phyloP scores from a whole-genome alignment of 2,113 vertebrate species.

The Chamaetylas fuelleborni region DNA sequence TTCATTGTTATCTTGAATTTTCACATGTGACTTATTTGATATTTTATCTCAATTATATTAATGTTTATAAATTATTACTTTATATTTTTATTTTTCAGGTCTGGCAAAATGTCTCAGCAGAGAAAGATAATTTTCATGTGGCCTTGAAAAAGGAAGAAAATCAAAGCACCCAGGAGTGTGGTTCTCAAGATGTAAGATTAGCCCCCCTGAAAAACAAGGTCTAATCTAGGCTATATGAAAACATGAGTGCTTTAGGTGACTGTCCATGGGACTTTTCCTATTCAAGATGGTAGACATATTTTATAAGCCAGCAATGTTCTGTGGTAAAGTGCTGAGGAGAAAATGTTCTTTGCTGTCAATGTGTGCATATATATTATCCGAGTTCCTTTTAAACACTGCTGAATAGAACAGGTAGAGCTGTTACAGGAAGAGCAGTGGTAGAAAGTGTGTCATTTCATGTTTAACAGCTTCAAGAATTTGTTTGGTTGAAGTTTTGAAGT shows the following conservation, averaged over 20 bases:
- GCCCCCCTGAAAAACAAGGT: background rate
- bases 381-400: background rate
- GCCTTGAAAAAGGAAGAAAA: slow-evolving; percentile 58
- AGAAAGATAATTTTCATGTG: slow-evolving; percentile 15
- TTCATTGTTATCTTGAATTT: background rate
- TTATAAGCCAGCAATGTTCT: background rate
- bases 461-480: background rate
- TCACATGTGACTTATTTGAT: background rate
- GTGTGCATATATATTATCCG: background rate
- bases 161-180: slow-evolving; percentile 44
- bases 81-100: background rate
- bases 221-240: background rate
- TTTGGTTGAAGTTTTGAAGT: too few species aligned
- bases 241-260: background rate
- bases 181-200: slow-evolving; percentile 73
- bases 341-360: background rate
- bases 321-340: background rate
- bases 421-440: background rate
- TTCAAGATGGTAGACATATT: background rate
- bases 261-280: background rate
- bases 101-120: slow-evolving; percentile 30
- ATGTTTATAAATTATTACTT: background rate
- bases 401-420: background rate
- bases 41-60: background rate
- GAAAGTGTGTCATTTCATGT: background rate